Base-by-base conservation (phyloP, 1,140 invertebrate genomes). In the Drosophila neocordata region DNA sequence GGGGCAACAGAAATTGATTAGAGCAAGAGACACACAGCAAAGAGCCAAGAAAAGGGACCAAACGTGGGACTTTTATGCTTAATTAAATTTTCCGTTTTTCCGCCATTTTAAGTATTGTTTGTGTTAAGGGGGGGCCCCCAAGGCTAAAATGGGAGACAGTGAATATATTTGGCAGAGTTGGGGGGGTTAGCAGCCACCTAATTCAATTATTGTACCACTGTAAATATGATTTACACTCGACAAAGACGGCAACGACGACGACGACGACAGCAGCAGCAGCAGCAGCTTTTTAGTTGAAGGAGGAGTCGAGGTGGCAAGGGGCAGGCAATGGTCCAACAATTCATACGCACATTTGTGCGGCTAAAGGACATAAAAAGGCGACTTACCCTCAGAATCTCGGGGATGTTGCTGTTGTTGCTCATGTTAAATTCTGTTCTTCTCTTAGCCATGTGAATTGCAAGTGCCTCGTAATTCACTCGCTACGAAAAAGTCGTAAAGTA, bases 141-240 rank as follows among this genome's bases (percentile, higher is more conserved):
- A 15, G 41, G 15, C 11, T 2, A 48, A 48, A 31, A 4, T 56
- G 53, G 13, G 27, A 34, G 27, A 35, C 24, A 56, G 27, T 6
- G 27, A 31, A 56, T 18, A 31, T 55, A 56, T 35, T 34, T 27
- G 52, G 57, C 34, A 12, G 51, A 20, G 15, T 8, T 31, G 53
- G 63, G 53, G 48, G 66, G 63, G 79, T 38, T 37, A 62, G 79
- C 18, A 37, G 60, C 20, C 52, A 24, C 58, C 67, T 83, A 83
- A 83, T 83, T 83, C 67, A 83, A 83, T 83, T 83, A 83, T 77
- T 75, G 79, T 76, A 79, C 75, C 79, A 83, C 79, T 83, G 79
- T 79, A 83, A 83, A 83, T 83, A 83, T 83, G 79, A 82, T 83
- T 82, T 82, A 83, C 75, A 74, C 70, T 66, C 70, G 60, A 53